Percentiles rank a stretch among this genome's conserved stretches.
These are phyloP conservation scores for Pygathrix nemaeus DNA, from an alignment of 2,113 vertebrate genomes.

Conservation along the genomic window DNA sequence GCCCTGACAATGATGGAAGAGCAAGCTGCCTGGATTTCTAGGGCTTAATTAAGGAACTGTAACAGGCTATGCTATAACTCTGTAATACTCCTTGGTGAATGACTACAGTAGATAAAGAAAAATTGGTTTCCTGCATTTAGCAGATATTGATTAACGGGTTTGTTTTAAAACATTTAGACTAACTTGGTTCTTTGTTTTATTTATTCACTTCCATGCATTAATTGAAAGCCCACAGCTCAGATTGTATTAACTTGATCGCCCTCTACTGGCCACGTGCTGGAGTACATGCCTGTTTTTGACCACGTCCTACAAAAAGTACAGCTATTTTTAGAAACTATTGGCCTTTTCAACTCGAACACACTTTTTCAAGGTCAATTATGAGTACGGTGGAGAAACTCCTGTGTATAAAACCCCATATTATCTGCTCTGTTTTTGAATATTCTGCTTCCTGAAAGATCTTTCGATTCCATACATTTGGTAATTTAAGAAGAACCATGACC, in stretches of 20 bases:
- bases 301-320: neutral
- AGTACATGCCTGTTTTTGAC: constrained; percentile 20
- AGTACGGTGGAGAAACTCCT: neutral
- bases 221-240: constrained; percentile 28
- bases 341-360: neutral
- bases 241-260: constrained; percentile 70
- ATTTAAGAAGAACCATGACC: constrained; percentile 5
- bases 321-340: neutral
- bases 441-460: neutral
- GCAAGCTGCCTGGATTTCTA: neutral
- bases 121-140: neutral
- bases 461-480: neutral
- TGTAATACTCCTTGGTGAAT: neutral
- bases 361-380: neutral
- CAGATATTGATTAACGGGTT: constrained; percentile 46
- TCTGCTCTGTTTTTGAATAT: neutral
- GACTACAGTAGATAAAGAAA: constrained; percentile 35
- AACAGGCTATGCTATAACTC: neutral
- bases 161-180: constrained; percentile 59
- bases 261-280: constrained; percentile 66
- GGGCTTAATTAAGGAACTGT: neutral
- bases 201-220: constrained; percentile 52
- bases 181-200: constrained; percentile 62
- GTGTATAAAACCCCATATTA: neutral
- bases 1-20: neutral